Evolutionary conservation across 2,113 vertebrate species (phyloP).

Genomic region (Poeciliopsis prolifica): DNA sequence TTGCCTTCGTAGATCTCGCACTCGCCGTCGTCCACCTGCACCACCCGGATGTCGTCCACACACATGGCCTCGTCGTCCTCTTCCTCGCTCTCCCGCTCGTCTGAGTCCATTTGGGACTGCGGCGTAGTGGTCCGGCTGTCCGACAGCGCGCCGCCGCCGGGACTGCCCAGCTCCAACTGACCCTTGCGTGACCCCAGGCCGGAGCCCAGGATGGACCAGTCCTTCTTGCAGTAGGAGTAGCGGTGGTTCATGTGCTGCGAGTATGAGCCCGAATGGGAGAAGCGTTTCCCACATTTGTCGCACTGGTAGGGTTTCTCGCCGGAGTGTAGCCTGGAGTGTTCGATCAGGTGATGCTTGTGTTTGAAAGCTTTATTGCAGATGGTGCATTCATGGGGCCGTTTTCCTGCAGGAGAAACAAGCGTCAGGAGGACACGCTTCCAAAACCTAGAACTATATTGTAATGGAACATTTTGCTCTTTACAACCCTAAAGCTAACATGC

Average conservation of each 20-base stretch:
- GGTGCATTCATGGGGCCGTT: constrained; percentile 93
- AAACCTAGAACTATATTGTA: neutral
- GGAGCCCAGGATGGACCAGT: constrained; percentile 77
- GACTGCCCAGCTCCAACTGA: constrained; percentile 57
- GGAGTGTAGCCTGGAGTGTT: constrained; percentile 95
- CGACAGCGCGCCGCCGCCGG: constrained; percentile 34
- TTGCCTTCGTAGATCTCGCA: constrained; percentile 75
- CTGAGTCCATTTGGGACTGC: constrained; percentile 89
- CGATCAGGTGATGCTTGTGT: constrained; percentile 99
- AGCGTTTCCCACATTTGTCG: constrained; percentile 97
- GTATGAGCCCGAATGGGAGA: constrained; percentile 97
- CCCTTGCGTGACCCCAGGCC: constrained; percentile 58
- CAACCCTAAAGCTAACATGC: too few relatives aligned
- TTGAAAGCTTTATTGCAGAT: constrained; percentile 98
- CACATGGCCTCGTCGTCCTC: constrained; percentile 82
- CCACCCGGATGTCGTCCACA: constrained; percentile 81
- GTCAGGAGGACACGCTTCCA: neutral
- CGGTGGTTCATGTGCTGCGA: constrained; percentile 99
- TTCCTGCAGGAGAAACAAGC: constrained; percentile 80
- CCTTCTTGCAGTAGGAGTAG: constrained; percentile 98
- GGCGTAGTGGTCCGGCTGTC: constrained; percentile 77
- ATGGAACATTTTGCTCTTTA: too few relatives aligned
- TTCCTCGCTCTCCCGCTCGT: constrained; percentile 87
- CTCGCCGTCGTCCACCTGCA: constrained; percentile 78
- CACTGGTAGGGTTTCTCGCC: constrained; percentile 99